Evolutionary conservation across 2,888 invertebrate genomes (phyloP), one percentile per base, ranked within the genome.

Genomic region (Pocota personata): DNA sequence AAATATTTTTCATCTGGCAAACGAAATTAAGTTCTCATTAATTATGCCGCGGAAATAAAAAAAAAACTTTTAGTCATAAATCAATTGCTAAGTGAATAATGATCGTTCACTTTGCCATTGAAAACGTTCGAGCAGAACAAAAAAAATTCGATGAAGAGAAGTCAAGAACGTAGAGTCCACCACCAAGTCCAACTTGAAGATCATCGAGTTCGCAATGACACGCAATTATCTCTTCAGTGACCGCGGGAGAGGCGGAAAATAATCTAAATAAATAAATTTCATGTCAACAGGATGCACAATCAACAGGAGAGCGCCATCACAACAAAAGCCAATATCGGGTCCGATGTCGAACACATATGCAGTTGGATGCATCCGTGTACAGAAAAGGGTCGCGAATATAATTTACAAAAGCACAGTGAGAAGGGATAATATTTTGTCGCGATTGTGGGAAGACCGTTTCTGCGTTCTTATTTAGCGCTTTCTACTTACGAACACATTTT

Each of bases 11-110:
- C 57, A 64, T 55, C 67, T n/a, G 14, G 3, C 30, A 19, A 76
- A 80, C 40, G 21, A 72, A 71, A 86, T 82, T 72, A 75, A 82
- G 76, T 72, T 80, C 80, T 72, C 76, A 76, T 86, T 72, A 82
- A 86, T 82, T 76, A 80, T 76, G 48, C 71, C 40, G 55, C 69
- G 24, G 57, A 76, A 71, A 73, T n/a, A 79, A 50, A 69, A 46
- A 75, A 43, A 14, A 46, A 32, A n/a, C 40, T 7, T 24, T 72
- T 60, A 21, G 32, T 60, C 64, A 82, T 86, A 86, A 86, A 82
- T 86, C 86, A 86, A 76, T 52, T 64, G 58, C 48, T 71, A 86
- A 86, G 72, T 86, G 86, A 80, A 66, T 82, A 86, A 86, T 86
- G 86, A 86, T 80, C 64, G 80, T 72, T 62, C 69, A 69, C 62